Conservation (phyloP, 2,888 invertebrate genomes). For the Athripsodes cinereus region DNA sequence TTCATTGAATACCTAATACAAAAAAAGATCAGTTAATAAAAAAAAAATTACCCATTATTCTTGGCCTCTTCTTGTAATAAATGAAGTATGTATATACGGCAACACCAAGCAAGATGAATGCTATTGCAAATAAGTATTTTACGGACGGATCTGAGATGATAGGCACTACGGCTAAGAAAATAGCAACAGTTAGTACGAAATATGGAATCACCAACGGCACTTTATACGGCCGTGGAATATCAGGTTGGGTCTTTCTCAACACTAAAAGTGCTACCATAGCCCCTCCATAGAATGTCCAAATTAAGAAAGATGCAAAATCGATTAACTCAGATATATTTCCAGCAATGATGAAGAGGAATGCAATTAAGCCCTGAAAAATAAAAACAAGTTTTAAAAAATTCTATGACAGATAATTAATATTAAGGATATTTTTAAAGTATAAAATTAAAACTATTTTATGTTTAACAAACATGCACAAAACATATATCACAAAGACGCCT, state of each 20-base stretch:
- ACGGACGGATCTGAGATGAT: slow-evolving; percentile 68
- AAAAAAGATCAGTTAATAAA: too few relatives aligned
- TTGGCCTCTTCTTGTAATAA: slow-evolving; percentile 59
- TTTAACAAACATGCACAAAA: too few relatives aligned
- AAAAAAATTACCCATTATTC: slow-evolving; percentile 50
- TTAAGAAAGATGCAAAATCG: slow-evolving; percentile 80
- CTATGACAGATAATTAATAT: too few relatives aligned
- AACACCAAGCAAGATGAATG: slow-evolving; percentile 64
- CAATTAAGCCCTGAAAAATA: slow-evolving; percentile 58
- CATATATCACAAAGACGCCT: too few relatives aligned
- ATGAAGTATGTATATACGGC: slow-evolving; percentile 70
- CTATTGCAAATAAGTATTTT: slow-evolving; percentile 69
- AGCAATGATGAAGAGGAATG: slow-evolving; percentile 62
- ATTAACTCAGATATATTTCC: slow-evolving; percentile 73
- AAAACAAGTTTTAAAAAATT: too few relatives aligned
- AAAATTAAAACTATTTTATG: too few relatives aligned
- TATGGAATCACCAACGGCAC: slow-evolving; percentile 68
- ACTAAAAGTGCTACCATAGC: slow-evolving; percentile 75
- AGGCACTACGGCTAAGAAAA: slow-evolving; percentile 68
- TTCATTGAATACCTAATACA: too few relatives aligned
- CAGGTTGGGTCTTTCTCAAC: slow-evolving; percentile 61
- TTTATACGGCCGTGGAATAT: slow-evolving; percentile 65
- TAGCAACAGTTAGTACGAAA: slow-evolving; percentile 61
- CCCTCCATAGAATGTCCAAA: slow-evolving; percentile 81
- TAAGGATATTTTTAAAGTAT: too few relatives aligned